Conservation (phyloP, 64 coral and sea anemone species). For the Pocillopora damicornis region DNA sequence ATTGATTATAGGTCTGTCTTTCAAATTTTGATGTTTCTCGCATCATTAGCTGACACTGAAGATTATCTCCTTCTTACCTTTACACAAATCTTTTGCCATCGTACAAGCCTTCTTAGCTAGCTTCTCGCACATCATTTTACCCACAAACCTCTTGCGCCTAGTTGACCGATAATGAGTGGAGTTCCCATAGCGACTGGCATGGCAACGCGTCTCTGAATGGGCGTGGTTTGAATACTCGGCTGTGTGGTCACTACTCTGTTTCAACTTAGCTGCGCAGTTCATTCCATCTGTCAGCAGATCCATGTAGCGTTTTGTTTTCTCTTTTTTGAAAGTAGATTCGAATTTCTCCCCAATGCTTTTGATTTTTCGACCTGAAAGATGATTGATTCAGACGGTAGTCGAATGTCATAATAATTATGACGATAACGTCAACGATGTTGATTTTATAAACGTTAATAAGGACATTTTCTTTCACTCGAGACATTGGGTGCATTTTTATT, state of each 20-base stretch:
- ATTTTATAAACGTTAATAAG: too few species aligned
- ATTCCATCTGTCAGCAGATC: constrained; percentile 26
- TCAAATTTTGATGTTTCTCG: background rate
- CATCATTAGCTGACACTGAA: too few species aligned
- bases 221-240: background rate
- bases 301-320: constrained; percentile 53
- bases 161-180: background rate
- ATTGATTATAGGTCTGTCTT: background rate
- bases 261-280: constrained; percentile 18
- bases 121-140: constrained; percentile 56
- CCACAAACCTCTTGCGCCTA: constrained; percentile 32
- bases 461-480: too few species aligned
- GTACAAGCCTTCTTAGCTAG: constrained; percentile 15
- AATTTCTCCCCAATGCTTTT: constrained; percentile 36
- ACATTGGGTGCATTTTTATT: too few species aligned
- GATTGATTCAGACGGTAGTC: background rate
- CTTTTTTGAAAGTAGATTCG: background rate
- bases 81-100: constrained; percentile 33
- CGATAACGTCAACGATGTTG: too few species aligned
- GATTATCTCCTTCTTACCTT: constrained; percentile 6
- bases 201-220: background rate
- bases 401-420: background rate
- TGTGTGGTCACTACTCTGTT: background rate
- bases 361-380: constrained; percentile 15
- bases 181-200: background rate